Conservation (phyloP, 2,797 vertebrate species). For the Perodicticus potto region DNA sequence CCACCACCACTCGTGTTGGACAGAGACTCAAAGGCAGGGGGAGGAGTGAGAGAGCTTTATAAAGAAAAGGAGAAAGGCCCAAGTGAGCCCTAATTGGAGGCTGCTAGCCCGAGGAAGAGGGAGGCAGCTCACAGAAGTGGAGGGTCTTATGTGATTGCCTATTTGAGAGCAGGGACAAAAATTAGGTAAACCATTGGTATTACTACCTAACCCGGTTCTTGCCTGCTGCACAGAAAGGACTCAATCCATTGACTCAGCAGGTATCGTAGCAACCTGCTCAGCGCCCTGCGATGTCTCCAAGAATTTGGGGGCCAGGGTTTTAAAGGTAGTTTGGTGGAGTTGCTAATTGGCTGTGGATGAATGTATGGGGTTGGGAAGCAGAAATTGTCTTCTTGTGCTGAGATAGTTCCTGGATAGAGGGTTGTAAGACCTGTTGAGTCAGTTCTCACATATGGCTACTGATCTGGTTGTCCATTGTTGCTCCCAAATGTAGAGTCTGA, state of each 20-base stretch:
- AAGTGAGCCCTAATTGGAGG: no score
- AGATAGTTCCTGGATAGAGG: no score
- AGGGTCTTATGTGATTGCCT: not conserved
- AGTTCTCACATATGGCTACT: no score
- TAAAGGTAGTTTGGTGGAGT: no score
- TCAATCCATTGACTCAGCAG: not conserved
- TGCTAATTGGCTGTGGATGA: no score
- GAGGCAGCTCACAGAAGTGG: not conserved
- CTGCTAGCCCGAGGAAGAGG: not conserved
- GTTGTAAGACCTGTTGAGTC: no score
- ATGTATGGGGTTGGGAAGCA: no score
- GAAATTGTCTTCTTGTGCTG: no score
- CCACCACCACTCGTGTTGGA: not conserved
- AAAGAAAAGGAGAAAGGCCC: not conserved
- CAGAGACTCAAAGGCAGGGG: not conserved
- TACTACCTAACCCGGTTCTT: not conserved
- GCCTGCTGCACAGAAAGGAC: not conserved
- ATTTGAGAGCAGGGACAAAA: not conserved
- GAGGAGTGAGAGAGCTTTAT: not conserved
- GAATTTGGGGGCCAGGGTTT: no score
- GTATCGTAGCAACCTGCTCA: not conserved
- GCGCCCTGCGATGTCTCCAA: no score
- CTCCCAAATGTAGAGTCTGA: no score
- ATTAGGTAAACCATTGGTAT: not conserved
- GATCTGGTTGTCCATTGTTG: no score